Evolutionary conservation across 2,888 invertebrate genomes (phyloP).

Genomic region (Bellardia pandia): DNA sequence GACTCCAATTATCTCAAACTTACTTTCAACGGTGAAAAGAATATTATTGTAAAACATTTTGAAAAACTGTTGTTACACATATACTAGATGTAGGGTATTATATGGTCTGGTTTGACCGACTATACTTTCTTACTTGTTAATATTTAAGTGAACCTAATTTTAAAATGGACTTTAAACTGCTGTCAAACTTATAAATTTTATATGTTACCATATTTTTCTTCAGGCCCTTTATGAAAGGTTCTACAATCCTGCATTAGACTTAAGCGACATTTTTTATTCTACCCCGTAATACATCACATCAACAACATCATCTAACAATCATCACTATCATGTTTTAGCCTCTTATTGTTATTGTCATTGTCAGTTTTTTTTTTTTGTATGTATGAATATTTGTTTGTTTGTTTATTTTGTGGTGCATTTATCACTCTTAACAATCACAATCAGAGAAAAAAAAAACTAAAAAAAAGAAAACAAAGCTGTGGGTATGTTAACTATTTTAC

Average conservation of each 20-base stretch:
- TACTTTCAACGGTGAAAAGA: no score
- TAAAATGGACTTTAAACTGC: no score
- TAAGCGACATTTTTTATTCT: slow-evolving; percentile 5
- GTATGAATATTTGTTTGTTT: slow-evolving; percentile 66
- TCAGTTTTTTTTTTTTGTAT: background rate
- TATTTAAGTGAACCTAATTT: no score
- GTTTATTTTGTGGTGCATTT: slow-evolving; percentile 81
- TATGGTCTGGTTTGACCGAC: no score
- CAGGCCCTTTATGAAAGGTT: background rate
- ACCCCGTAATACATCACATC: slow-evolving; percentile 57
- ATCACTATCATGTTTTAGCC: slow-evolving; percentile 80
- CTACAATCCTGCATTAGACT: background rate
- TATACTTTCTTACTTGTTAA: no score
- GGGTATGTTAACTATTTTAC: slow-evolving; percentile 70
- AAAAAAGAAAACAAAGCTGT: slow-evolving; percentile 26
- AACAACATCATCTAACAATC: slow-evolving; percentile 65
- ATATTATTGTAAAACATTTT: no score
- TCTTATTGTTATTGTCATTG: slow-evolving; percentile 43
- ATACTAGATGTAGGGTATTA: no score
- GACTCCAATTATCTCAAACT: no score
- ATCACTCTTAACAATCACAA: slow-evolving; percentile 75
- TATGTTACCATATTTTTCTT: no score
- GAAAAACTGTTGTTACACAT: no score
- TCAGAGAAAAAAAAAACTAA: slow-evolving; percentile 4
- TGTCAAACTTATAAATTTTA: no score